Conservation (phyloP, 2,113 vertebrate species). For the Pungitius pungitius region DNA sequence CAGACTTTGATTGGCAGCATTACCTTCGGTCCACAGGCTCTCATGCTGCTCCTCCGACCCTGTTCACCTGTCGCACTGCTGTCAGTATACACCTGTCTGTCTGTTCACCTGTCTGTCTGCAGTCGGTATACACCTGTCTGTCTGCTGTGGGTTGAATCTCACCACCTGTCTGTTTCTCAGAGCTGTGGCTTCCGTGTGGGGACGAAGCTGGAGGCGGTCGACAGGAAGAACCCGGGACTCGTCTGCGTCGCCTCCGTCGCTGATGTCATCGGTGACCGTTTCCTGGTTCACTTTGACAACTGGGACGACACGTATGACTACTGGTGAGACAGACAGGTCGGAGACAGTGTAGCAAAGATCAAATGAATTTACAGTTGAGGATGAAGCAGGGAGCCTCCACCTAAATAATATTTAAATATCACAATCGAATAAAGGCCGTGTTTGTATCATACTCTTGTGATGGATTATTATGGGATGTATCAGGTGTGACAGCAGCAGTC, state of each 20-base stretch:
- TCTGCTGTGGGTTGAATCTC: not conserved
- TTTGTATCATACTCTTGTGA: not conserved
- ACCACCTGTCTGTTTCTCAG: conserved; percentile 43
- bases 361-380: no score
- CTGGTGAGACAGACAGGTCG: conserved; percentile 70
- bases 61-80: conserved; percentile 69
- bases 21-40: conserved; percentile 73
- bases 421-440: no score
- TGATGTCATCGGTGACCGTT: conserved; percentile 73
- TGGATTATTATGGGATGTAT: not conserved
- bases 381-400: no score
- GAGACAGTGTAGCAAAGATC: not conserved
- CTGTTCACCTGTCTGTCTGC: not conserved
- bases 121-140: not conserved
- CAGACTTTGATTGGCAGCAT: conserved; percentile 76
- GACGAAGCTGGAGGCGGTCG: conserved; percentile 83
- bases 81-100: conserved; percentile 47
- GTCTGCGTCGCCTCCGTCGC: conserved; percentile 81
- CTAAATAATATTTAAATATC: no score
- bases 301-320: conserved; percentile 86
- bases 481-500: conserved; percentile 92
- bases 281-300: conserved; percentile 85
- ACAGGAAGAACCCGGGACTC: conserved; percentile 81
- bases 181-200: conserved; percentile 72
- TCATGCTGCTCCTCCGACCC: conserved; percentile 67